These are phyloP conservation scores for Cladopsammia gracilis DNA, from an alignment of 64 coral and sea anemone species.

Conservation along the genomic window DNA sequence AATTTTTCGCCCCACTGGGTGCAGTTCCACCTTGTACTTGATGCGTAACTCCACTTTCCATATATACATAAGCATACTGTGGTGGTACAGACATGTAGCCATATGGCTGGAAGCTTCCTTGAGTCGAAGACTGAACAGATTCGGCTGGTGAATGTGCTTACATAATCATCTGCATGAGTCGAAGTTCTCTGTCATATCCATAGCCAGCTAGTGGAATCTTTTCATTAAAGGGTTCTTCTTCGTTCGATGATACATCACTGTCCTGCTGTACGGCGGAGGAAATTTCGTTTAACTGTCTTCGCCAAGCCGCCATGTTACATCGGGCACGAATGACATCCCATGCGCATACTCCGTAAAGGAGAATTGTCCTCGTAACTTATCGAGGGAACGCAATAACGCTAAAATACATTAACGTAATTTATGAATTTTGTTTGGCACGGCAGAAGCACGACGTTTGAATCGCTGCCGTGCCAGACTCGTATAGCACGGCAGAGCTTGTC, in stretches of 20 bases:
- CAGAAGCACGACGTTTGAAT: constrained; percentile 51
- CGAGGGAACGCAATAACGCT: not conserved
- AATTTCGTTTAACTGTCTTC: not conserved
- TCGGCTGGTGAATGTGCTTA: not conserved
- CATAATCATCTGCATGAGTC: constrained; percentile 60
- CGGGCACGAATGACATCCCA: not conserved
- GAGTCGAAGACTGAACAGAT: not conserved
- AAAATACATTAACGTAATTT: constrained; percentile 57
- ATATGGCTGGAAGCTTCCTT: not conserved
- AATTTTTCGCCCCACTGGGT: no score
- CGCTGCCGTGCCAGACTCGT: not conserved
- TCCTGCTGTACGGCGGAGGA: not conserved
- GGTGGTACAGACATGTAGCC: not conserved
- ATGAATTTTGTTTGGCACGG: constrained; percentile 35
- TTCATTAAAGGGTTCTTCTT: no score
- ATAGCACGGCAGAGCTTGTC: constrained; percentile 22
- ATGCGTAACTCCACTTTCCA: not conserved
- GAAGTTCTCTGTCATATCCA: no score
- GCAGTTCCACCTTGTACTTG: no score
- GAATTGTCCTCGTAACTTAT: not conserved
- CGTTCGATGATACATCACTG: no score
- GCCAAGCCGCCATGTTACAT: not conserved
- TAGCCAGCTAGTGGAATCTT: no score
- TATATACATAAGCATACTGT: constrained; percentile 12
- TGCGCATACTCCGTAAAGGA: constrained; percentile 27